phyloP scores from a whole-genome alignment of 2,797 vertebrate genomes.

The Phoxinus dragarum region DNA sequence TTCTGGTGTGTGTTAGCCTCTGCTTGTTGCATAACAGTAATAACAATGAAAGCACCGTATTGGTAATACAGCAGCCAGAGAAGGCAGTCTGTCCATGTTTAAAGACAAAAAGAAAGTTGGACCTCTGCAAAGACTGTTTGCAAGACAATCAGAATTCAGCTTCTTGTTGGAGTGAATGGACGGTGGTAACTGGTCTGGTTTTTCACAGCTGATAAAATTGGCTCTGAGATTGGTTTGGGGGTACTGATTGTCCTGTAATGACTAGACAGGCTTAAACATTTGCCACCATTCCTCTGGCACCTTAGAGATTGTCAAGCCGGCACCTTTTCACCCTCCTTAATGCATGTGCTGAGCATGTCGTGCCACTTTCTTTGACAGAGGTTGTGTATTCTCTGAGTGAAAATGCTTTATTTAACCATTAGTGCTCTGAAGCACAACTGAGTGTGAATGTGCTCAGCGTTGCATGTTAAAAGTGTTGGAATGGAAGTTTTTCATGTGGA shows the following conservation, averaged over 20 bases:
- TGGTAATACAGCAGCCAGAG: neutral
- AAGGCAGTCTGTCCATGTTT: neutral
- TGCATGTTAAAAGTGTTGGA: slow-evolving; percentile 28
- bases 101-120: slow-evolving; percentile 3
- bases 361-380: neutral
- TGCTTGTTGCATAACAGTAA: slow-evolving; percentile 25
- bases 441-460: neutral
- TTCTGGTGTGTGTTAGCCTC: slow-evolving; percentile 24
- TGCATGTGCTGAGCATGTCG: slow-evolving; percentile 18
- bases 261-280: slow-evolving; percentile 12
- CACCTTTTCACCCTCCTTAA: neutral
- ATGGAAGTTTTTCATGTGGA: slow-evolving; percentile 16
- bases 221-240: slow-evolving; percentile 17
- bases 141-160: slow-evolving; percentile 6
- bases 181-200: neutral
- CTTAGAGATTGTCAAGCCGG: neutral
- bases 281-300: slow-evolving; percentile 3
- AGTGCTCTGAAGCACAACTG: slow-evolving; percentile 15
- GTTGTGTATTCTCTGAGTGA: neutral
- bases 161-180: slow-evolving; percentile 24
- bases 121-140: neutral
- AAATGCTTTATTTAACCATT: slow-evolving; percentile 31
- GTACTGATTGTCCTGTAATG: slow-evolving; percentile 2
- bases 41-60: neutral
- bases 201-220: slow-evolving; percentile 12